A percentile compares a stretch with the other conserved stretches of the same genome.
Evolutionary conservation across 2,113 vertebrate genomes (phyloP).

Genomic region (Eudorcas thomsonii): DNA sequence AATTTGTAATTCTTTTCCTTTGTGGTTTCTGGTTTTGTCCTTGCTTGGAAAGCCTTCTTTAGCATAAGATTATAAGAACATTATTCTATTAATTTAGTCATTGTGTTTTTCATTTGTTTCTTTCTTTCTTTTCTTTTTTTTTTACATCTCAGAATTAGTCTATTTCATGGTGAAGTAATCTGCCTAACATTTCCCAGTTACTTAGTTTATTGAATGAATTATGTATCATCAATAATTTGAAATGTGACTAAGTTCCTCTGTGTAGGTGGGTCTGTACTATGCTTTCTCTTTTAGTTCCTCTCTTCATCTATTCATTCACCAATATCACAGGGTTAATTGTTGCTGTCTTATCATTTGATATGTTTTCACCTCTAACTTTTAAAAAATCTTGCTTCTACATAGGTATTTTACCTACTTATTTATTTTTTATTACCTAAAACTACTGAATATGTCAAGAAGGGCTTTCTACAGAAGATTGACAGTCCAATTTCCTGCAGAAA

Average conservation of each 20-base stretch:
- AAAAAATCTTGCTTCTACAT: neutral
- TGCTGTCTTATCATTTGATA: neutral
- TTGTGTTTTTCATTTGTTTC: neutral
- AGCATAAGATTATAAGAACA: slow-evolving; percentile 15
- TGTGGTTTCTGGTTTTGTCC: neutral
- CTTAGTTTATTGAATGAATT: slow-evolving; percentile 13
- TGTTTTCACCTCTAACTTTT: neutral
- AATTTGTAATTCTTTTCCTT: neutral
- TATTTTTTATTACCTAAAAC: neutral
- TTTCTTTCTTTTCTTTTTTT: slow-evolving; percentile 15
- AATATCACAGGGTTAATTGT: neutral
- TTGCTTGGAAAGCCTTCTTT: slow-evolving; percentile 13
- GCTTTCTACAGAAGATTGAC: neutral
- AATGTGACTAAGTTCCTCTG: neutral
- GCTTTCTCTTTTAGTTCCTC: neutral
- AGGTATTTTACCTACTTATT: neutral
- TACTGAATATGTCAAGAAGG: neutral
- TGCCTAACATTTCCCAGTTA: neutral
- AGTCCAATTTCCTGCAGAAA: neutral
- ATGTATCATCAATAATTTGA: neutral
- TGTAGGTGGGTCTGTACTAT: neutral
- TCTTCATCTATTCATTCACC: neutral
- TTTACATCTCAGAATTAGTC: slow-evolving; percentile 23
- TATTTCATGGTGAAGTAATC: neutral
- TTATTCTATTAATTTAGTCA: slow-evolving; percentile 23